Base-by-base conservation (phyloP, 2,888 invertebrate genomes). In the Neoscelio sp. region DNA sequence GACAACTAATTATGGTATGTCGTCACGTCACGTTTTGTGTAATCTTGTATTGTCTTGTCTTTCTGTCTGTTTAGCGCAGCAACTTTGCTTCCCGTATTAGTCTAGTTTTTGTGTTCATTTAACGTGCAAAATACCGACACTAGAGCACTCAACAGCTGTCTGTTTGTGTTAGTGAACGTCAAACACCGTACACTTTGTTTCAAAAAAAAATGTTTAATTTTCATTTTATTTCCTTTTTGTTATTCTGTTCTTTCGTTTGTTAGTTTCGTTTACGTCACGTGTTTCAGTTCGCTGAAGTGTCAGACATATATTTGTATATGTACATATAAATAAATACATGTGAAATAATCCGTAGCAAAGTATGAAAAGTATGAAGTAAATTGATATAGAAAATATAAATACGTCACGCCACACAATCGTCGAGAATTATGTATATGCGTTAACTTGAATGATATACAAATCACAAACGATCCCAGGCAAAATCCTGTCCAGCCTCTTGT, bases 1-100 rank as follows among this genome's bases (percentile, higher is more conserved):
- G 62, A 74, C 70, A 70, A 74, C 48, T 86, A 85, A 87, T 85
- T 89, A 89, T 90, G 89, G 88, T 89, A 89, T 90, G 89, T 90
- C 87, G 88, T 90, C 89, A 87, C 87, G 89, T 89, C 89, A 87
- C 86, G 87, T 89, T n/a, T 87, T 88, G 89, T 88, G 87, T 89
- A 77, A 86, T 86, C 88, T 84, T 87, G 88, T 89, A 87, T 85
- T 89, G 89, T 89, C 88, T 90, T 90, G 89, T 90, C 89, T 87
- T 85, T 85, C 87, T 88, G 88, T 87, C 87, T 86, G 67, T 83
- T 85, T 88, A 89, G 87, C 87, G 83, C 85, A 86, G 86, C 84
- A 84, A 82, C 81, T 81, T 83, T 82, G 78, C 82, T 80, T 80
- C 65, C 67, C 71, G 79, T 81, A 77, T 82, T 79, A 80, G 77